Conservation (phyloP, 2,888 invertebrate species). For the Spatulosminthurus flaviceps region DNA sequence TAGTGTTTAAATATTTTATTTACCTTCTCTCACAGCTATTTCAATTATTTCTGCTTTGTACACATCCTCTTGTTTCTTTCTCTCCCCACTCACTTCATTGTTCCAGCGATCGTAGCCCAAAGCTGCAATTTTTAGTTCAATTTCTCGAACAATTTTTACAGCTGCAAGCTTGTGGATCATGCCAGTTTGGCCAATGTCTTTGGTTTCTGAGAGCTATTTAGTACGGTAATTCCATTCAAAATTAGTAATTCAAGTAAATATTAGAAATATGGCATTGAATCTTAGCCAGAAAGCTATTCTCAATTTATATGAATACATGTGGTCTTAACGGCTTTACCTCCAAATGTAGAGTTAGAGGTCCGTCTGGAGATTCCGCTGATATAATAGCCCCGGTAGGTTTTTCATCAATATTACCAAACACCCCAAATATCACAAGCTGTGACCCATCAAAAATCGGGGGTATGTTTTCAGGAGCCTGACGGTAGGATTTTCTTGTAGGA, state of each 20-base stretch:
- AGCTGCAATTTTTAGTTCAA: slow-evolving; percentile 56
- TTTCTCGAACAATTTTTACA: slow-evolving; percentile 56
- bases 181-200: slow-evolving; percentile 51
- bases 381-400: slow-evolving; percentile 53
- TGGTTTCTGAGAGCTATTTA: slow-evolving; percentile 42
- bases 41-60: slow-evolving; percentile 55
- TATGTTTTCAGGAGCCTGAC: slow-evolving; percentile 58
- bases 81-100: background rate
- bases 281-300: no score
- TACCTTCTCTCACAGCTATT: slow-evolving; percentile 56
- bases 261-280: no score
- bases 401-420: slow-evolving; percentile 48
- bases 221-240: background rate
- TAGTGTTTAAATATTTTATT: background rate
- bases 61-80: slow-evolving; percentile 30
- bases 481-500: slow-evolving; percentile 23
- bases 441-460: slow-evolving; percentile 63
- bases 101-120: slow-evolving; percentile 21
- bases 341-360: slow-evolving; percentile 53
- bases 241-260: no score
- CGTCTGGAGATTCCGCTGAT: slow-evolving; percentile 60
- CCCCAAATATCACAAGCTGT: slow-evolving; percentile 59
- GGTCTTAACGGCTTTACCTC: no score
- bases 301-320: no score
- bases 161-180: slow-evolving; percentile 60